Percentiles rank a stretch among this genome's conserved stretches.
phyloP scores from a whole-genome alignment of 2,113 vertebrate genomes.

The Ramphastos sulfuratus region DNA sequence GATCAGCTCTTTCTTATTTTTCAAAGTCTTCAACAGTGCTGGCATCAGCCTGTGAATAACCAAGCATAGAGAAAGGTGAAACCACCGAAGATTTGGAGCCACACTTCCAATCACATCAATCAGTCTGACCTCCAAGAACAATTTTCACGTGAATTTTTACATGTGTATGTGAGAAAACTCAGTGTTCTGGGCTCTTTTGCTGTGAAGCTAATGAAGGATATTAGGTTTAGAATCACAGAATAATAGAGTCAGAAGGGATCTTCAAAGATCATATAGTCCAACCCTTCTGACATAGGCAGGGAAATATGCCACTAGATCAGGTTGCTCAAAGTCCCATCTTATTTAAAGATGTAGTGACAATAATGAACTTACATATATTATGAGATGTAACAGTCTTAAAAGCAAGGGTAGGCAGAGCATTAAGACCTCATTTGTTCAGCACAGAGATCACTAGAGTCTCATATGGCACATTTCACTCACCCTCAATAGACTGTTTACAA shows the following conservation, averaged over 20 bases:
- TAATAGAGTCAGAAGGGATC: not conserved
- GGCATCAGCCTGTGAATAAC: slow-evolving; percentile 87
- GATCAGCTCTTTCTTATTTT: slow-evolving; percentile 79
- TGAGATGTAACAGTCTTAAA: not conserved
- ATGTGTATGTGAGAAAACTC: not conserved
- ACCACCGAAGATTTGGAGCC: not conserved
- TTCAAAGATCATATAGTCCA: not conserved
- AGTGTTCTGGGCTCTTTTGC: not conserved
- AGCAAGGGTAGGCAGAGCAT: not conserved
- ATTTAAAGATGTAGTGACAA: not conserved
- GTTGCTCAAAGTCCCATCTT: not conserved
- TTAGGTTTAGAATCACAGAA: not conserved
- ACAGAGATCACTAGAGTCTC: not conserved
- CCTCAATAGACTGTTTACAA: not conserved
- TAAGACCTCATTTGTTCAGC: not conserved
- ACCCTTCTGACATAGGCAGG: not conserved
- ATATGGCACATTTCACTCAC: not conserved
- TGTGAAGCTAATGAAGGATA: not conserved
- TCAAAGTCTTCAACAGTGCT: slow-evolving; percentile 78
- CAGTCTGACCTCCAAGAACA: not conserved
- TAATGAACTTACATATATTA: not conserved
- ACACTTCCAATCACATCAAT: not conserved
- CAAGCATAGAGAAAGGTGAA: not conserved
- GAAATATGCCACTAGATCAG: not conserved
- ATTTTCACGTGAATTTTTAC: not conserved